phyloP scores from a whole-genome alignment of 2,888 invertebrate species.

The Diplazon laetatorius region DNA sequence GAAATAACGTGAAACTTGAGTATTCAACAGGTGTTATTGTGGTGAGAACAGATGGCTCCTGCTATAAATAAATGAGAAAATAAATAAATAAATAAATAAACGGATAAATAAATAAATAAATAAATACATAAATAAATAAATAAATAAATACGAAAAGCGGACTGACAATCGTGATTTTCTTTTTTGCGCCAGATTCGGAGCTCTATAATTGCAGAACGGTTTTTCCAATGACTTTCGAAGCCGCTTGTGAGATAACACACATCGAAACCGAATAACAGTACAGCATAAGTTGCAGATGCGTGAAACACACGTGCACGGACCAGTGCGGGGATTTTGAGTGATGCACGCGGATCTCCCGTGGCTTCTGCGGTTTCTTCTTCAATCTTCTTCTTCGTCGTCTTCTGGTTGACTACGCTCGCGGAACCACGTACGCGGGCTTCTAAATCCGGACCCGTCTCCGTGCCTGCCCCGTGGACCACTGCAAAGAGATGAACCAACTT shows the following conservation, averaged over 20 bases:
- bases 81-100: too few species aligned
- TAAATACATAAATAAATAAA: too few species aligned
- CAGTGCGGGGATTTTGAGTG: slow-evolving; percentile 55
- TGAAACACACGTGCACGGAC: slow-evolving; percentile 20
- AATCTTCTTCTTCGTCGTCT: slow-evolving; percentile 32
- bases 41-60: too few species aligned
- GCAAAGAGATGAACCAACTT: slow-evolving; percentile 48
- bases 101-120: too few species aligned
- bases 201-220: slow-evolving; percentile 39
- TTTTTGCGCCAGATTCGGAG: neutral
- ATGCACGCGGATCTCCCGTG: slow-evolving; percentile 49
- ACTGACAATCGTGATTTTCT: neutral
- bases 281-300: slow-evolving; percentile 34
- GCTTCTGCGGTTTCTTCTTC: slow-evolving; percentile 29
- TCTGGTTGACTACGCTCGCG: slow-evolving; percentile 21
- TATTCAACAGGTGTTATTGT: too few species aligned
- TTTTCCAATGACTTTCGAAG: slow-evolving; percentile 51
- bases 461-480: slow-evolving; percentile 55
- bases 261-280: slow-evolving; percentile 7
- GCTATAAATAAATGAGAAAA: too few species aligned
- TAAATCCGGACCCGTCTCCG: slow-evolving; percentile 55
- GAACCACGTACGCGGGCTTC: slow-evolving; percentile 43
- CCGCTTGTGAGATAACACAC: slow-evolving; percentile 27
- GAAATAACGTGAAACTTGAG: too few species aligned
- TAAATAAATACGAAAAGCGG: too few species aligned